Conservation (phyloP, 2,888 invertebrate genomes). For the Pristionchus japonicus region DNA sequence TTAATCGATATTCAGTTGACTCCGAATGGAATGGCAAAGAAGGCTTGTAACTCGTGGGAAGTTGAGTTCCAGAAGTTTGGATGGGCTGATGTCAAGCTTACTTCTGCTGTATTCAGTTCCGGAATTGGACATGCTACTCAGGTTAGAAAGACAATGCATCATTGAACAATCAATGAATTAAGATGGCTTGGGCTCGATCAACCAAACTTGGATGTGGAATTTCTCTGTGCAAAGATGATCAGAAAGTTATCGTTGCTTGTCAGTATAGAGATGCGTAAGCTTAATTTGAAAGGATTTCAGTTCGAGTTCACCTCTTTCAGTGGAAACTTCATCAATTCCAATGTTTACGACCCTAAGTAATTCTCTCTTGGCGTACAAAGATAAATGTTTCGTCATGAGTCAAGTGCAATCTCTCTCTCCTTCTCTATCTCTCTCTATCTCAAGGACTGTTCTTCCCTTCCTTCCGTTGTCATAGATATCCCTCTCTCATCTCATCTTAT, state of each 20-base stretch:
- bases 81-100: not conserved
- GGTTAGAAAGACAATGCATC: not conserved
- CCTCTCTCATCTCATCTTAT: not conserved
- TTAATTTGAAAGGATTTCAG: not conserved
- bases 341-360: not conserved
- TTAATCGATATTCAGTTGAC: not conserved
- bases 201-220: constrained; percentile 5
- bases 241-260: not conserved
- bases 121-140: constrained; percentile 15
- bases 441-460: not conserved
- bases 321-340: not conserved
- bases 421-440: not conserved
- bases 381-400: not conserved
- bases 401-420: not conserved
- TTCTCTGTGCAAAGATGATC: not conserved
- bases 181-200: constrained; percentile 18
- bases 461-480: not conserved
- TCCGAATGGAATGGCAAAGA: not conserved
- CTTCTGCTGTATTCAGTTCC: not conserved
- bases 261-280: too few relatives aligned
- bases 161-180: not conserved
- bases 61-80: constrained; percentile 1
- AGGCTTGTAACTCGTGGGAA: not conserved
- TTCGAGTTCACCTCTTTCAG: not conserved
- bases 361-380: not conserved